phyloP scores from a whole-genome alignment of 2,113 vertebrate genomes.

The Melospiza melodia region DNA sequence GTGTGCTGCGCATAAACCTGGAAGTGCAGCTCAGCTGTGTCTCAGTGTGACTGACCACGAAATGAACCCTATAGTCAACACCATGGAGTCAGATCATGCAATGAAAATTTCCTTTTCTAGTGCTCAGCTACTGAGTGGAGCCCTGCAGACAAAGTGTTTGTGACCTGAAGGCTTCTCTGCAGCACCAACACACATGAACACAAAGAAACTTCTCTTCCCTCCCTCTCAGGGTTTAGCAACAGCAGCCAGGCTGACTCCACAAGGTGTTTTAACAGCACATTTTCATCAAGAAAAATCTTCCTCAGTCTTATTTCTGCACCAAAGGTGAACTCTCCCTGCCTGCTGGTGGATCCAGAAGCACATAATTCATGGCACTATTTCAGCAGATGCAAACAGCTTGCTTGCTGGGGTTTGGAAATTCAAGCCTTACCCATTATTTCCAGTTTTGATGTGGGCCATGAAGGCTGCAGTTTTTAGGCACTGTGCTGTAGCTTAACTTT shows the following conservation, averaged over 20 bases:
- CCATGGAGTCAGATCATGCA: too few species aligned
- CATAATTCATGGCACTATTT: background rate
- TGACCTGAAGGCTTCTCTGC: background rate
- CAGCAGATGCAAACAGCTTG: background rate
- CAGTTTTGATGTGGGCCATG: background rate
- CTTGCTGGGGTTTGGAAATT: background rate
- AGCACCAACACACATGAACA: background rate
- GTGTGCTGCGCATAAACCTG: background rate
- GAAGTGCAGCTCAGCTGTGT: background rate
- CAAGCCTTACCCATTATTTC: background rate
- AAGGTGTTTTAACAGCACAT: background rate
- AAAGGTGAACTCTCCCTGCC: background rate
- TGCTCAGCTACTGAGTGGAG: background rate
- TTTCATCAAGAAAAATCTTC: background rate
- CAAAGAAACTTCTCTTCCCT: background rate
- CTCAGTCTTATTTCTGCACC: background rate
- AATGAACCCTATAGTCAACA: background rate
- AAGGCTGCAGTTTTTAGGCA: background rate
- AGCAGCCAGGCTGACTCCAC: background rate
- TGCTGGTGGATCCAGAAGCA: fast-evolving
- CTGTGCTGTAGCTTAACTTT: background rate
- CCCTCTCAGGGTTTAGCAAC: background rate
- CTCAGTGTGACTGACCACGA: background rate
- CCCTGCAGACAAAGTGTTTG: background rate
- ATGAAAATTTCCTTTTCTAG: background rate